Conservation (phyloP, 2,797 vertebrate genomes). For the Coregonus sp. region DNA sequence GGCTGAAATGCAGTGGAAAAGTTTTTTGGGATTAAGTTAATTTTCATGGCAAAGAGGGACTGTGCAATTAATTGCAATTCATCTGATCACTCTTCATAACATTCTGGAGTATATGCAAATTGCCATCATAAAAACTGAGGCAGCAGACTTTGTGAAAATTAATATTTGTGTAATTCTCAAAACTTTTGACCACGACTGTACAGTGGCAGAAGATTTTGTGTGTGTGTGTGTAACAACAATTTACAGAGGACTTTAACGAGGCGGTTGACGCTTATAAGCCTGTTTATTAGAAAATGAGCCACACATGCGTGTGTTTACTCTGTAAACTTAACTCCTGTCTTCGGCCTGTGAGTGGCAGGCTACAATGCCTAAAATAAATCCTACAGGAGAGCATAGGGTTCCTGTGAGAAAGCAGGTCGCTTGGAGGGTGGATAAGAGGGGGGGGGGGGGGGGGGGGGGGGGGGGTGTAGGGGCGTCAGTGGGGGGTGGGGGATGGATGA, state of each 20-base stretch:
- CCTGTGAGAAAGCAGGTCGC: slow-evolving; percentile 14
- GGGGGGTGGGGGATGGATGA: slow-evolving; percentile 27
- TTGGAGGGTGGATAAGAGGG: background rate
- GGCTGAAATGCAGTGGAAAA: too few relatives aligned
- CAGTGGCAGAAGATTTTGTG: background rate
- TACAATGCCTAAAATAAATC: slow-evolving; percentile 51
- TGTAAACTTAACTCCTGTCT: slow-evolving; percentile 20
- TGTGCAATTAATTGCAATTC: too few relatives aligned
- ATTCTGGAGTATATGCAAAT: too few relatives aligned
- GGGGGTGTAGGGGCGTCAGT: background rate
- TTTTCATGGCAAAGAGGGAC: too few relatives aligned
- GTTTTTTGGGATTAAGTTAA: too few relatives aligned
- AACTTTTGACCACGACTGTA: too few relatives aligned
- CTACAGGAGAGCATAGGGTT: slow-evolving; percentile 23
- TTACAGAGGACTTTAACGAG: background rate
- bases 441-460: background rate
- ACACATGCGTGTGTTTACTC: slow-evolving; percentile 19
- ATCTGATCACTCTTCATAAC: too few relatives aligned
- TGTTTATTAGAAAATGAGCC: slow-evolving; percentile 22
- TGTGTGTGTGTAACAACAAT: background rate
- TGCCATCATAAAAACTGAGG: too few relatives aligned
- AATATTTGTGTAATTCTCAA: too few relatives aligned
- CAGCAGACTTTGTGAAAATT: too few relatives aligned
- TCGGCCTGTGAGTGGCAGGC: slow-evolving; percentile 26
- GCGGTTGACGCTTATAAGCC: background rate